Conservation (phyloP, 2,888 invertebrate species). For the Phyllotreta cruciferae region DNA sequence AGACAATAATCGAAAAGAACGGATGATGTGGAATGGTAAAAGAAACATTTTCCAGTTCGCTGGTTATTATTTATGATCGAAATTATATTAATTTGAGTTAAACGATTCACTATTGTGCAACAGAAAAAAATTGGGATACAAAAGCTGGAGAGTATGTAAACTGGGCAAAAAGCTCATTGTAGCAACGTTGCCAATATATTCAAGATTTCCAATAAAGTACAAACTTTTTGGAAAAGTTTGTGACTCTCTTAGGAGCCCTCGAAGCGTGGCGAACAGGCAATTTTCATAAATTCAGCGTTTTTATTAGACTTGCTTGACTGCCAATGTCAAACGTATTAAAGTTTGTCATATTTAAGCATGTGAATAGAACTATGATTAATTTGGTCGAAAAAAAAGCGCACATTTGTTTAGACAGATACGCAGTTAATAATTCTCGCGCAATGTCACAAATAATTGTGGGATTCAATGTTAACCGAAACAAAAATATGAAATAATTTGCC, state of each 20-base stretch:
- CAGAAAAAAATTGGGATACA: too few relatives aligned
- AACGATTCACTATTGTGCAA: too few relatives aligned
- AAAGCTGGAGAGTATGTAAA: too few relatives aligned
- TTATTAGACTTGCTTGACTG: constrained; percentile 35
- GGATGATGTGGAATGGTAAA: too few relatives aligned
- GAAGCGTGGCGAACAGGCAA: constrained; percentile 45
- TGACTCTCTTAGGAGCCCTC: constrained; percentile 6
- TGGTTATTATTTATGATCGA: too few relatives aligned
- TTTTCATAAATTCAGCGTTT: constrained; percentile 37
- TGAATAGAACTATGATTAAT: constrained; percentile 7
- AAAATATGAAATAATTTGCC: not conserved
- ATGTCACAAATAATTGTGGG: constrained; percentile 10
- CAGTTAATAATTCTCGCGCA: constrained; percentile 8
- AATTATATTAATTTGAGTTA: too few relatives aligned
- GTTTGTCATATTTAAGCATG: constrained; percentile 17
- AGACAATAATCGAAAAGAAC: too few relatives aligned
- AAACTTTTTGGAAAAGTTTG: too few relatives aligned
- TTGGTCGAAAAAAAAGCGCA: not conserved
- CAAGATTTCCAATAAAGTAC: too few relatives aligned
- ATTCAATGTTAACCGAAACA: constrained; percentile 4
- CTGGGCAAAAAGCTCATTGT: too few relatives aligned
- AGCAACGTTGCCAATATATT: too few relatives aligned
- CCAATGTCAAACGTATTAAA: constrained; percentile 35
- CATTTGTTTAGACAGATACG: constrained; percentile 2
- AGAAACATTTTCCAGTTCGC: too few relatives aligned